Conservation (phyloP, 2,888 invertebrate species). For the Machimus atricapillus region DNA sequence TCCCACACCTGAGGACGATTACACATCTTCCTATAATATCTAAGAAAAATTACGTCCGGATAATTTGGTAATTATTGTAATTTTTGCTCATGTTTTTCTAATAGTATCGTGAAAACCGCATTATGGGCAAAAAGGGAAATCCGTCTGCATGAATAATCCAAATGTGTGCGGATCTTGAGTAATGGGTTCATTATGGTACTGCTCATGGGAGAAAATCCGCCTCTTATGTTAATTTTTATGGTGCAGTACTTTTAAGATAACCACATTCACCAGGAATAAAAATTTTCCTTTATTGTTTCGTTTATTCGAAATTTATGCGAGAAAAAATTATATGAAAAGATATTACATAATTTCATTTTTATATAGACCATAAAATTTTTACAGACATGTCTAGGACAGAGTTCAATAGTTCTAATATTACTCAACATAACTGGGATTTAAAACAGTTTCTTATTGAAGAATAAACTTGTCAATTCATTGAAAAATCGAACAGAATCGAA, state of each 20-base stretch:
- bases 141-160: not conserved
- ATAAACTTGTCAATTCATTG: too few species aligned
- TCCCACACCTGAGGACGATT: not conserved
- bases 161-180: not conserved
- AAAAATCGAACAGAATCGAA: too few species aligned
- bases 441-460: too few species aligned
- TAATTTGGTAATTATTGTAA: not conserved
- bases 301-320: not conserved
- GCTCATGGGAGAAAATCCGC: not conserved
- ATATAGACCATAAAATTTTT: too few species aligned
- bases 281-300: not conserved
- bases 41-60: not conserved
- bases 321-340: not conserved
- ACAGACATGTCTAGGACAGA: too few species aligned
- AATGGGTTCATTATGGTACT: not conserved
- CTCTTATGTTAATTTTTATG: not conserved
- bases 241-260: not conserved
- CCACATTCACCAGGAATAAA: not conserved
- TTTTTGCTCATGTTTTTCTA: not conserved
- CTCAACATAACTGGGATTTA: too few species aligned
- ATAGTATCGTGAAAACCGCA: not conserved
- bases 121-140: not conserved
- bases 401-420: too few species aligned
- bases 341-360: not conserved
- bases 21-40: not conserved